Percentiles rank a stretch among this genome's conserved stretches.
Conservation (phyloP, 2,888 invertebrate species). For the Dexiosoma caninum region DNA sequence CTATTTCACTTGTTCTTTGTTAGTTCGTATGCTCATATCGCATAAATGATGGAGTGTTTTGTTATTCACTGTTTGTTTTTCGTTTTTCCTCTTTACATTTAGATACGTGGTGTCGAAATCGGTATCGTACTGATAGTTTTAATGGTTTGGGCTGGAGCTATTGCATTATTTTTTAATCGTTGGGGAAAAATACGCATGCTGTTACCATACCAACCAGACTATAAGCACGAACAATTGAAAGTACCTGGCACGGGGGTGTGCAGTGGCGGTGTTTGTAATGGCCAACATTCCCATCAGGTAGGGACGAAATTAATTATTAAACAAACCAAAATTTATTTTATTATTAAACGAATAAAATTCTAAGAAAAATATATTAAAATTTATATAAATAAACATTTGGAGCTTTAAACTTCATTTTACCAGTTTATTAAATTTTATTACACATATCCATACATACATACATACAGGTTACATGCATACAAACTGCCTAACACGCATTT, state of each 20-base stretch:
- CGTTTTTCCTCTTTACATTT: constrained; percentile 55
- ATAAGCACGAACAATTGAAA: constrained; percentile 92
- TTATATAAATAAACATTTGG: background rate
- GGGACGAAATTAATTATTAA: constrained; percentile 22
- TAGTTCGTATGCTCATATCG: background rate
- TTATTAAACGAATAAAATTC: no score
- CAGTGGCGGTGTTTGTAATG: constrained; percentile 81
- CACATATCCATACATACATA: background rate
- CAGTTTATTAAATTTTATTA: background rate
- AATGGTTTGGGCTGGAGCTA: constrained; percentile 91
- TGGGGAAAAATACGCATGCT: constrained; percentile 95
- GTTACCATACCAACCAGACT: constrained; percentile 93
- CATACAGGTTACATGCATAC: background rate
- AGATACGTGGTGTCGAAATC: constrained; percentile 94
- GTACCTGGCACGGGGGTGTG: constrained; percentile 86
- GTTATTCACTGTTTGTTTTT: constrained; percentile 11
- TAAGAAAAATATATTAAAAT: background rate
- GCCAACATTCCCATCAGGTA: constrained; percentile 80
- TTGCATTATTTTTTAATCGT: constrained; percentile 90
- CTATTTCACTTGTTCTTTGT: background rate
- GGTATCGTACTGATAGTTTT: constrained; percentile 91
- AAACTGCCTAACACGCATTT: background rate
- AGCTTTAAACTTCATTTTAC: background rate
- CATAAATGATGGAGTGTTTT: background rate
- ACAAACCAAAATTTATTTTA: no score